Percentiles rank a stretch among this genome's conserved stretches.
Evolutionary conservation across 53 echinoderm and acorn worm species (phyloP).

Genomic region (Antedon mediterranea): DNA sequence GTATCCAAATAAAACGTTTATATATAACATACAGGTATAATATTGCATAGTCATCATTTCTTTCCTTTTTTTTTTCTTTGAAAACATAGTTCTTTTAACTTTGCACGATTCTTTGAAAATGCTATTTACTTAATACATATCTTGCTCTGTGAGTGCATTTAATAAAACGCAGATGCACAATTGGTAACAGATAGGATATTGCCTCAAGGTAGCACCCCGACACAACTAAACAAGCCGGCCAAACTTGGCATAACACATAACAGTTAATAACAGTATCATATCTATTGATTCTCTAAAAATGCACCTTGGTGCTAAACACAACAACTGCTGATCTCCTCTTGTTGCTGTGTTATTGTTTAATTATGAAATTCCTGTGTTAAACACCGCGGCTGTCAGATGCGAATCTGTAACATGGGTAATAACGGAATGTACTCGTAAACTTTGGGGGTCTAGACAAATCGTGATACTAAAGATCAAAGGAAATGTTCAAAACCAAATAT

Average conservation of each 20-base stretch:
- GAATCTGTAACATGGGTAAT: not conserved
- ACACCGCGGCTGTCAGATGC: not conserved
- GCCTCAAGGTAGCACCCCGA: too few species aligned
- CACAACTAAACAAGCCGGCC: not conserved
- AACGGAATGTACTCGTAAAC: not conserved
- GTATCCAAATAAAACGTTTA: too few species aligned
- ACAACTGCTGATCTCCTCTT: not conserved
- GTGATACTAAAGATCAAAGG: not conserved
- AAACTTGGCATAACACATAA: not conserved
- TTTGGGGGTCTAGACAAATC: not conserved
- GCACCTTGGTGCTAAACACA: not conserved
- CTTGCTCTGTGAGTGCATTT: too few species aligned
- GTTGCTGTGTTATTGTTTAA: not conserved
- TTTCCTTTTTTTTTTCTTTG: too few species aligned
- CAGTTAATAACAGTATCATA: not conserved
- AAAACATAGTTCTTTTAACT: too few species aligned
- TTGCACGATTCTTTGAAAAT: too few species aligned
- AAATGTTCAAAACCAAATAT: not conserved
- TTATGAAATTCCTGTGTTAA: not conserved
- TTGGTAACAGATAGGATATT: too few species aligned
- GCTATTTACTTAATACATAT: too few species aligned
- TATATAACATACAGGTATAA: too few species aligned
- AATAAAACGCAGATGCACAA: too few species aligned
- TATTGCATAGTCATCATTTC: too few species aligned
- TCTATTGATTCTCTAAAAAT: not conserved